These are phyloP conservation scores for Laupala kohalensis DNA, from an alignment of 1,140 invertebrate genomes.

Conservation along the genomic window DNA sequence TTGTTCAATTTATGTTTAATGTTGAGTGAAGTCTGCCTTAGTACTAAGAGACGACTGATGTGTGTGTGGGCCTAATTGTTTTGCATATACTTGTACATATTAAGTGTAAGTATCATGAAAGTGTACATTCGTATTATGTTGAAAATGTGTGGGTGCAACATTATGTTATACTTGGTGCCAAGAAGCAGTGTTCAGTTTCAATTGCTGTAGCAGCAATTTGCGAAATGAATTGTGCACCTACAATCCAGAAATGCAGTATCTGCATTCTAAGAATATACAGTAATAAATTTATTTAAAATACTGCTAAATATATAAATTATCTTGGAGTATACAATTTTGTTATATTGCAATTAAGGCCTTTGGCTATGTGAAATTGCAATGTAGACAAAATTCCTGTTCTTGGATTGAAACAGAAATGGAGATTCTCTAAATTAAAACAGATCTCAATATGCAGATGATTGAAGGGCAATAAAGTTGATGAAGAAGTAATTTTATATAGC, in stretches of 20 bases:
- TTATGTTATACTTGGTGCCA: background rate
- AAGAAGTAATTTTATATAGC: background rate
- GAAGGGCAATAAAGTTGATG: background rate
- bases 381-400: constrained; percentile 2
- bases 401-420: background rate
- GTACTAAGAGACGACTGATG: constrained; percentile 7
- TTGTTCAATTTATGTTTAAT: constrained; percentile 7
- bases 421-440: background rate
- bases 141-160: background rate
- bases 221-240: background rate
- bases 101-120: constrained; percentile 3
- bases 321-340: constrained; percentile 1
- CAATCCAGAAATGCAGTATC: background rate
- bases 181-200: constrained; percentile 5
- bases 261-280: background rate
- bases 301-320: background rate
- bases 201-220: background rate
- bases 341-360: constrained; percentile 2
- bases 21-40: constrained; percentile 13
- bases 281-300: constrained; percentile 1
- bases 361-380: constrained; percentile 8
- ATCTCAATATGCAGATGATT: background rate
- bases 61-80: constrained; percentile 12
- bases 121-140: constrained; percentile 5
- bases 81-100: constrained; percentile 5